These are phyloP conservation scores for Columba guinea DNA, from an alignment of 2,797 vertebrate species.

Conservation along the genomic window DNA sequence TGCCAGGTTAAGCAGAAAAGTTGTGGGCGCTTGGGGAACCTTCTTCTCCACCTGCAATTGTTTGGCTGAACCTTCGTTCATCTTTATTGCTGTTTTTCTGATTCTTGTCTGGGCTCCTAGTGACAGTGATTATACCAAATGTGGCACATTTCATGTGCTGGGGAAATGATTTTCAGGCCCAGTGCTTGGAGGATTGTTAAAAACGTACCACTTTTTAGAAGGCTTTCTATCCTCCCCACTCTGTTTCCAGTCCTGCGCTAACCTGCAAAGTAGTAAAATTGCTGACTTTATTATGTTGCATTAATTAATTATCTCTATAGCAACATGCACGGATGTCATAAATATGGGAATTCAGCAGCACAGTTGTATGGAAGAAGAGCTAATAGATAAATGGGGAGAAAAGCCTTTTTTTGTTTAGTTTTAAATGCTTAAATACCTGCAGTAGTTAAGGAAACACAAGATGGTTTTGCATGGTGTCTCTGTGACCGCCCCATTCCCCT, in stretches of 20 bases:
- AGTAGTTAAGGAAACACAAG: neutral
- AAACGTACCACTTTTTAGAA: neutral
- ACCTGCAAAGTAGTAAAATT: conserved; percentile 25
- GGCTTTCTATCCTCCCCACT: neutral
- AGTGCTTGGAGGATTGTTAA: neutral
- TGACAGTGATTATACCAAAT: conserved; percentile 2
- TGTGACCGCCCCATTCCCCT: neutral
- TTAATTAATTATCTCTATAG: conserved; percentile 68
- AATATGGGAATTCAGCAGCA: neutral
- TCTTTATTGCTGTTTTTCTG: neutral
- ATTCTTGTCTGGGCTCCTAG: neutral
- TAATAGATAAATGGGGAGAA: neutral
- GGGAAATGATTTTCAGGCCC: conserved; percentile 8
- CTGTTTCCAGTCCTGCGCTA: neutral
- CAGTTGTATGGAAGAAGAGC: neutral
- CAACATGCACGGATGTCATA: conserved; percentile 26
- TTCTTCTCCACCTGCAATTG: neutral
- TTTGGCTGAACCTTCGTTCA: neutral
- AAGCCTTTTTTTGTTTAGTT: neutral
- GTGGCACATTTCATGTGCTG: neutral
- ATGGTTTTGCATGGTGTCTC: neutral
- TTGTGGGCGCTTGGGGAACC: neutral
- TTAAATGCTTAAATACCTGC: neutral
- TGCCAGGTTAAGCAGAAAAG: neutral
- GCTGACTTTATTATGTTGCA: conserved; percentile 44